A percentile compares a stretch with the other conserved stretches of the same genome.
Conservation (phyloP, 2,113 vertebrate genomes). For the Thamnophis sirtalis region DNA sequence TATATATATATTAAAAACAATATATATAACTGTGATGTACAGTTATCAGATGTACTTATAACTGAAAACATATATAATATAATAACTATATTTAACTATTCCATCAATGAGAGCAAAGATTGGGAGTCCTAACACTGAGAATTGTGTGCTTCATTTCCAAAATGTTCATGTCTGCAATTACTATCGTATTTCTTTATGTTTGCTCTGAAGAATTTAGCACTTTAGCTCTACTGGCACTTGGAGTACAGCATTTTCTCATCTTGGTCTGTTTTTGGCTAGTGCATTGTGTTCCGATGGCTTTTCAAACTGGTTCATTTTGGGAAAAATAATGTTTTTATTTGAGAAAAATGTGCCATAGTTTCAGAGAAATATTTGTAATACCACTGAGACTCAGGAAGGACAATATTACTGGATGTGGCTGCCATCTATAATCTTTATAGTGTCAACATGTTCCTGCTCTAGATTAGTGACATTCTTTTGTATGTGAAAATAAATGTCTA, state of each 20-base stretch:
- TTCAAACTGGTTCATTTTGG: conserved; percentile 39
- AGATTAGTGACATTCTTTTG: conserved; percentile 8
- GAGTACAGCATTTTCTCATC: neutral
- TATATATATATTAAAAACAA: too few relatives aligned
- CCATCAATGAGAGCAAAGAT: neutral
- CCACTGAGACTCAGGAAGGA: conserved; percentile 6
- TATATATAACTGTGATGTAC: too few relatives aligned
- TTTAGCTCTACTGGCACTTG: neutral
- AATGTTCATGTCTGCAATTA: neutral
- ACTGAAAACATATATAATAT: neutral
- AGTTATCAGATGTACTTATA: neutral
- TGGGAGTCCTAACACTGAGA: neutral
- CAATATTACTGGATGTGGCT: neutral
- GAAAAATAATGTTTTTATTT: conserved; percentile 35
- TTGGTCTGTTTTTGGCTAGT: conserved; percentile 44
- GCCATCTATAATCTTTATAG: conserved; percentile 3
- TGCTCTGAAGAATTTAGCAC: neutral
- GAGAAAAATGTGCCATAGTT: conserved; percentile 32
- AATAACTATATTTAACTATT: neutral
- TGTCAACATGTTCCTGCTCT: conserved; percentile 19
- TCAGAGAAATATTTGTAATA: conserved; percentile 28
- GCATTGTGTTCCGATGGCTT: conserved; percentile 42
- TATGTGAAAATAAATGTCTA: conserved; percentile 10
- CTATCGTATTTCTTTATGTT: neutral
- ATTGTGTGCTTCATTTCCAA: neutral